Base-by-base conservation (phyloP, 2,113 vertebrate species). In the Chaetorhynchus papuensis region DNA sequence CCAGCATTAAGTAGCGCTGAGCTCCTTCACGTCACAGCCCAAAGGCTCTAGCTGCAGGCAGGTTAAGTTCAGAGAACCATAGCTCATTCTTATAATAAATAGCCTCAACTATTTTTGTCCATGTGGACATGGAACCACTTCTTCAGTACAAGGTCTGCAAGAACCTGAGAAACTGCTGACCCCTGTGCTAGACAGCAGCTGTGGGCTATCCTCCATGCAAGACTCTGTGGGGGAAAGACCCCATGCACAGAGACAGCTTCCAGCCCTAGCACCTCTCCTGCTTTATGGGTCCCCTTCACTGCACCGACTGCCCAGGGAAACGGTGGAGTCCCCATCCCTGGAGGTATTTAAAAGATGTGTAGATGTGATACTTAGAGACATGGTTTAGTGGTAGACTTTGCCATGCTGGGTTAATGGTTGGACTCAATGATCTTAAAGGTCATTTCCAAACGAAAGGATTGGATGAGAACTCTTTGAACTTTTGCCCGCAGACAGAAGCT, bases 51-150 rank as follows among this genome's bases (percentile, higher is more conserved):
- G 9, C 24, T 70, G 35, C 35, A 63, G 41, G 8, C 15, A 47
- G 22, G 27, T 65, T 21, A 35, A 35, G 16, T 37, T 66, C 45
- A 59, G 27, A 56, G 37, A 83, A 27, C 13, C 30, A 15, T 19
- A 33, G 30, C 8, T 71, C 60, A 87, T 31, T 47, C 22, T 61
- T 59, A 1, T 8, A 37, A 39, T 3, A 27, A 83, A 12, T 5
- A 74, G 11, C 11, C 39, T 33, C n/a, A 68, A 28, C 5, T 53
- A 5, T 14, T 87, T 75, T 28, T 37, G 41, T 50, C 44, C 26
- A 27, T 0, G 0, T 23, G 22, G 11, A n/a, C 27, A 28, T 15
- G 3, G 13, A 56, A 60, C 31, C 2, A 1, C 35, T 80, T 49
- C 9, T 80, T 39, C 28, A 27, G 31, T 8, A 39, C 5, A n/a